Evolutionary conservation across 35 echinoderm and acorn worm species (phyloP).

Genomic region (Lytechinus variegatus): DNA sequence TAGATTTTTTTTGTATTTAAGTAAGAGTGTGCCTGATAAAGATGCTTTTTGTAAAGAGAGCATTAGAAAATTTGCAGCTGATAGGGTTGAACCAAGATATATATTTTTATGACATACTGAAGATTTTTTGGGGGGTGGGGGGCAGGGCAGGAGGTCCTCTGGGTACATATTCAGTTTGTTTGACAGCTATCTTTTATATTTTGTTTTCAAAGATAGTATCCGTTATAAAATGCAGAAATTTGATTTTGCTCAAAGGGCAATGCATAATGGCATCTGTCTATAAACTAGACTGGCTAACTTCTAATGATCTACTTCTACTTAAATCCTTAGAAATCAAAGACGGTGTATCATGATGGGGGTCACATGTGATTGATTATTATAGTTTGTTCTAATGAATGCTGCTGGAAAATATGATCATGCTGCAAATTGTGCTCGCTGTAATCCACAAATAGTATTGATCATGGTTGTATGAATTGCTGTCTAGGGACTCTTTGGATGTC

Average conservation of each 20-base stretch:
- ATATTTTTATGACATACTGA: not conserved
- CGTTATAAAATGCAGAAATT: not conserved
- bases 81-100: not conserved
- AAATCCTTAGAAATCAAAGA: not conserved
- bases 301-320: not conserved
- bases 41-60: not conserved
- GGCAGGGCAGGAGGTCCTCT: too few species aligned
- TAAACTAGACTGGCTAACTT: not conserved
- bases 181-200: not conserved
- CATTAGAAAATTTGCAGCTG: conserved; percentile 6
- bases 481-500: not conserved
- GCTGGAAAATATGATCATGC: conserved; percentile 1
- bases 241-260: not conserved
- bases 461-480: not conserved
- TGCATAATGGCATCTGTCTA: too few species aligned
- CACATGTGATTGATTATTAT: not conserved
- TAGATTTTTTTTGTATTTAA: not conserved
- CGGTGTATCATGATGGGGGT: not conserved
- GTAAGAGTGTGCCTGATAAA: not conserved
- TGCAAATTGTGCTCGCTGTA: not conserved
- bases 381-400: not conserved
- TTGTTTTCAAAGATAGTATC: not conserved
- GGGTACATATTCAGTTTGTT: not conserved
- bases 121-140: not conserved
- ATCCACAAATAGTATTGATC: not conserved